A percentile compares a stretch with the other conserved stretches of the same genome.
Conservation (phyloP, 2,888 invertebrate species). For the Morpho achilles region DNA sequence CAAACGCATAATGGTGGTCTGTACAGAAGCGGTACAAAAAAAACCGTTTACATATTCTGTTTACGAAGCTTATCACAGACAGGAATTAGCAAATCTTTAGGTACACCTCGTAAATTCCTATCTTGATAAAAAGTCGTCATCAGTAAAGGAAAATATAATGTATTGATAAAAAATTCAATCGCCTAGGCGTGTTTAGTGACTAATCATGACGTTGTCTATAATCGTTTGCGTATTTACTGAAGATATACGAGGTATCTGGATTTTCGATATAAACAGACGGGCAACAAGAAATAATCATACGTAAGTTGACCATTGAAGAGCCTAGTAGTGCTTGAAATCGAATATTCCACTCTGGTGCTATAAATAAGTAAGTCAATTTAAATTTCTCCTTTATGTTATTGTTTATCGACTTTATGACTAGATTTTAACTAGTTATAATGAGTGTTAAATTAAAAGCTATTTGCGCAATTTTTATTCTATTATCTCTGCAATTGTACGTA, state of each 20-base stretch:
- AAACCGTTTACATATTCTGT: too few species aligned
- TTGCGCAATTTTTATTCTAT: slow-evolving; percentile 3
- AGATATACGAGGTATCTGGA: slow-evolving; percentile 25
- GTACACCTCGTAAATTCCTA: background rate
- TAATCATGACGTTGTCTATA: slow-evolving; percentile 27
- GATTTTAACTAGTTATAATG: background rate
- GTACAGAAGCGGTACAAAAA: too few species aligned
- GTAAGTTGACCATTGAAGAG: slow-evolving; percentile 14
- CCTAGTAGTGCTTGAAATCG: slow-evolving; percentile 11
- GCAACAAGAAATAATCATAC: slow-evolving; percentile 15
- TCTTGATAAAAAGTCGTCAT: slow-evolving; percentile 3
- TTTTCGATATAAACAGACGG: slow-evolving; percentile 27
- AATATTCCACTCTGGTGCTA: background rate
- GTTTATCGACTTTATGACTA: too few species aligned
- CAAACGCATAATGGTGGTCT: too few species aligned
- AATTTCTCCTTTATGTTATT: too few species aligned
- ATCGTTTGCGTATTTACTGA: slow-evolving; percentile 12
- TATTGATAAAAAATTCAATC: slow-evolving; percentile 20
- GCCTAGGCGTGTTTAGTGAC: slow-evolving; percentile 25
- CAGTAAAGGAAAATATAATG: slow-evolving; percentile 1
- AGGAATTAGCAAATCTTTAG: background rate
- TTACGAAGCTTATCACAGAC: background rate
- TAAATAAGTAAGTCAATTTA: background rate
- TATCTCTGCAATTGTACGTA: slow-evolving; percentile 1
- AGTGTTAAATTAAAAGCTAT: slow-evolving; percentile 1